Conservation (phyloP, 2,888 invertebrate genomes). For the Drosophila anceps region DNA sequence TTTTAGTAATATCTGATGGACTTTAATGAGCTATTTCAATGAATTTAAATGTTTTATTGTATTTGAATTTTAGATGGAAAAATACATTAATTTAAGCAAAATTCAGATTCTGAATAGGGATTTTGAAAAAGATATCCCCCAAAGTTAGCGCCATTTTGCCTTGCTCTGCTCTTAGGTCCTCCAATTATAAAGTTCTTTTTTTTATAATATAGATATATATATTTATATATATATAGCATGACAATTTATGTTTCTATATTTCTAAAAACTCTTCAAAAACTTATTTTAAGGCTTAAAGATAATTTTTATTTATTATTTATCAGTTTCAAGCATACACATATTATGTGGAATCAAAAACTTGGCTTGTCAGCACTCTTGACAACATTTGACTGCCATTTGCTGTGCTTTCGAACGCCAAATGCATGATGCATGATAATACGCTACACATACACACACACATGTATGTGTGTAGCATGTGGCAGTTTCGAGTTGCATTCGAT, state of each 20-base stretch:
- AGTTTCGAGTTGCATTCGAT: conserved; percentile 52
- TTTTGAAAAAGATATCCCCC: too few species aligned
- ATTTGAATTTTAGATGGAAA: too few species aligned
- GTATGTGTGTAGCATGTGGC: conserved; percentile 33
- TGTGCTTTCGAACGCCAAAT: conserved; percentile 39
- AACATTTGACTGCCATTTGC: conserved; percentile 41
- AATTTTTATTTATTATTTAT: conserved; percentile 1
- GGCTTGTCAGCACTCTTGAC: conserved; percentile 54
- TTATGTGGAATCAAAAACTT: conserved; percentile 14
- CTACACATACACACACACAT: neutral
- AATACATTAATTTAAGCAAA: too few species aligned
- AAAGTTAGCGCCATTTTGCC: too few species aligned
- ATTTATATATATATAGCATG: too few species aligned
- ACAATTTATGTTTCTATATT: neutral
- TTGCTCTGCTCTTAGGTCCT: too few species aligned
- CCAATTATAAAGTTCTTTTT: too few species aligned
- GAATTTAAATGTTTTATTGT: too few species aligned
- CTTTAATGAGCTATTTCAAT: too few species aligned
- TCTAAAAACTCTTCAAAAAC: neutral
- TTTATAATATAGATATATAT: too few species aligned
- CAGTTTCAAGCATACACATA: neutral
- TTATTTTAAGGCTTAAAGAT: neutral
- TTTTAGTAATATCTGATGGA: too few species aligned
- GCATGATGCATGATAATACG: conserved; percentile 32
- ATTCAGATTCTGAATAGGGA: too few species aligned